phyloP scores from a whole-genome alignment of 2,797 vertebrate species.

The Acropternis orthonyx region DNA sequence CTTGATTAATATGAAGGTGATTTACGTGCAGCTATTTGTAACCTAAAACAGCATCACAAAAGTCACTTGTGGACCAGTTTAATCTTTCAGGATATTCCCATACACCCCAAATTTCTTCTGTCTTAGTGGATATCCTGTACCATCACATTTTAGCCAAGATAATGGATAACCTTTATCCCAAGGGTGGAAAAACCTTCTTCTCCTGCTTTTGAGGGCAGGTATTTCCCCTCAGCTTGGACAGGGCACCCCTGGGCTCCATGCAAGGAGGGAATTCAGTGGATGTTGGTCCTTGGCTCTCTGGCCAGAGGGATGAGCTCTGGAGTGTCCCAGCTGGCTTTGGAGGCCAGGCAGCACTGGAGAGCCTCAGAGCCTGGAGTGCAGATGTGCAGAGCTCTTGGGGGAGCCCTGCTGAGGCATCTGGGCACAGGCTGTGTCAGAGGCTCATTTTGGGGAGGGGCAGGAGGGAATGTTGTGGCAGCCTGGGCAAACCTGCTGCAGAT shows the following conservation, averaged over 20 bases:
- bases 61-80: background rate
- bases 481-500: background rate
- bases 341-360: background rate
- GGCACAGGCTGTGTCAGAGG: constrained; percentile 16
- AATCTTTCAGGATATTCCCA: background rate
- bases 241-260: background rate
- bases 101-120: background rate
- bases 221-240: background rate
- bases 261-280: background rate
- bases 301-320: background rate
- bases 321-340: background rate
- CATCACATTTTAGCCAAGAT: background rate
- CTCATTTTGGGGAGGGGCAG: constrained; percentile 22
- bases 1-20: background rate
- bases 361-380: constrained; percentile 63
- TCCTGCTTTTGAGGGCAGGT: background rate
- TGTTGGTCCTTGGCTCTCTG: background rate
- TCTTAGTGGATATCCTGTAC: background rate
- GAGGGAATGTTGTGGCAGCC: background rate
- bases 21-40: background rate
- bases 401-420: constrained; percentile 51
- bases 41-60: background rate
- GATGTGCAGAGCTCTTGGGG: constrained; percentile 47
- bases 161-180: background rate
- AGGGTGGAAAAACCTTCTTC: background rate